These are phyloP conservation scores for Micromussa lordhowensis DNA, from an alignment of 92 coral and sea anemone genomes.

Conservation along the genomic window DNA sequence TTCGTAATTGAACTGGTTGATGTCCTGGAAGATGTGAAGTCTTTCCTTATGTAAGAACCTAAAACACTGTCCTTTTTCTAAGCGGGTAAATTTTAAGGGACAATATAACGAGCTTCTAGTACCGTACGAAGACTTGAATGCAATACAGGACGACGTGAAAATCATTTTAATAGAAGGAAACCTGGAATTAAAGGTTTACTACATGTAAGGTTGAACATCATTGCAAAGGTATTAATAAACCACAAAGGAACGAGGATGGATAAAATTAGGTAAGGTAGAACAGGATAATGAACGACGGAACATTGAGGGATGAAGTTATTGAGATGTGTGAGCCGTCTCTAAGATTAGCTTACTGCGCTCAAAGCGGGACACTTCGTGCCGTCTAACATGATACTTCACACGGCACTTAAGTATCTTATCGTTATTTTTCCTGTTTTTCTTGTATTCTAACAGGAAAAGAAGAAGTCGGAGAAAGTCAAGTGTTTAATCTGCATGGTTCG, in stretches of 20 bases:
- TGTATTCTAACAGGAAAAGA: slow-evolving; percentile 66
- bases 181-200: not conserved
- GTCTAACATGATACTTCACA: not conserved
- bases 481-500: slow-evolving; percentile 92
- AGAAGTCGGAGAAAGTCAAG: slow-evolving; percentile 76
- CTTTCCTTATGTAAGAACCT: not conserved
- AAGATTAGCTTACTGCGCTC: not conserved
- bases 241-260: no score
- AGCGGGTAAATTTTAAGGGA: not conserved
- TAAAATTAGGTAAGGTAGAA: no score
- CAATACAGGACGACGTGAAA: not conserved
- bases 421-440: not conserved
- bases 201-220: no score
- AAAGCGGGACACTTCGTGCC: not conserved
- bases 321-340: no score
- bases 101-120: not conserved
- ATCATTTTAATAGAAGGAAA: not conserved
- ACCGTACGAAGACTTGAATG: not conserved
- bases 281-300: no score
- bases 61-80: not conserved
- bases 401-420: not conserved
- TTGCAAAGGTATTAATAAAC: no score
- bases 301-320: not conserved
- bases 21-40: not conserved
- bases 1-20: not conserved